phyloP scores from a whole-genome alignment of 2,113 vertebrate genomes.

The Albula glossodonta region DNA sequence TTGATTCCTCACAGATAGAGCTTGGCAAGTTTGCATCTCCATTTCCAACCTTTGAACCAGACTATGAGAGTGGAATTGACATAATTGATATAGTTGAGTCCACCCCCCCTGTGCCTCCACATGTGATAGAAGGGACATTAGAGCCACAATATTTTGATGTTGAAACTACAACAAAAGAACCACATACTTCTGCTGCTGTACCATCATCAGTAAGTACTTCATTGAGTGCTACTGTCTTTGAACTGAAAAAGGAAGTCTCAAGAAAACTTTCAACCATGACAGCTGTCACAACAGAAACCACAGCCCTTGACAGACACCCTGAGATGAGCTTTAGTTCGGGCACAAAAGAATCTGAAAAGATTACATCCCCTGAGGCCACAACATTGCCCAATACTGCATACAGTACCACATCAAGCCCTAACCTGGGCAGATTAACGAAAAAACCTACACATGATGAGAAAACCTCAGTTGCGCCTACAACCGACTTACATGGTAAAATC shows the following conservation, averaged over 20 bases:
- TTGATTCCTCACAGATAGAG: constrained; percentile 44
- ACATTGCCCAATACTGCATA: neutral
- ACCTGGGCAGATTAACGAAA: neutral
- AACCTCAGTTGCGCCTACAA: constrained; percentile 32
- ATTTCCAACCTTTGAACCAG: constrained; percentile 8
- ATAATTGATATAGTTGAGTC: constrained; percentile 41
- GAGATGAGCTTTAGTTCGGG: neutral
- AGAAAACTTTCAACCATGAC: neutral
- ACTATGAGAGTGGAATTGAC: neutral
- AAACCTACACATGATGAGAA: constrained; percentile 30
- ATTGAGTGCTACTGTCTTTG: neutral
- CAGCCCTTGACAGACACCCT: neutral
- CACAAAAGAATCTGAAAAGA: constrained; percentile 36
- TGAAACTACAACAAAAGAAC: neutral
- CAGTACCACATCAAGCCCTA: constrained; percentile 12
- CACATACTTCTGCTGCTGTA: neutral
- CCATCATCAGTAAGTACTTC: neutral
- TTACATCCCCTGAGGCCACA: constrained; percentile 20
- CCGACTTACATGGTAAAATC: constrained; percentile 18
- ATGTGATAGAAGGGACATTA: constrained; percentile 28
- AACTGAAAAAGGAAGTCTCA: neutral
- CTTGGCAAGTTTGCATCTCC: constrained; percentile 12
- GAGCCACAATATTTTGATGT: too few relatives aligned
- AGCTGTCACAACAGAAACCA: neutral
- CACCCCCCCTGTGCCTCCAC: constrained; percentile 13